Percentiles rank a stretch among this genome's conserved stretches.
These are phyloP conservation scores for Coelopa frigida DNA, from an alignment of 1,140 invertebrate genomes.

Conservation along the genomic window DNA sequence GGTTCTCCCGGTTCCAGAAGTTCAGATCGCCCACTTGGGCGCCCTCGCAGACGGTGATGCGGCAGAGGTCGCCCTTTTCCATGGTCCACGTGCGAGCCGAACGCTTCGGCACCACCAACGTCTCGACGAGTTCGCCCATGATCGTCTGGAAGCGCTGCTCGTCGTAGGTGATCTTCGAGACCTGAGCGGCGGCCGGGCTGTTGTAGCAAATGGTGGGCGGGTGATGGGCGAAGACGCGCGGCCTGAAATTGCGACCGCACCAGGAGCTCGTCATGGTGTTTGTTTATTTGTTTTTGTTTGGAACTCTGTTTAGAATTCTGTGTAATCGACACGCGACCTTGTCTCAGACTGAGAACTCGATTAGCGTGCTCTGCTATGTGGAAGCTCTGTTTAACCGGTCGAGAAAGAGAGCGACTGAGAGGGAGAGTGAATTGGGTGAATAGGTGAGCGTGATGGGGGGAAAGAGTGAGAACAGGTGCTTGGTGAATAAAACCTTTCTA, in stretches of 20 bases:
- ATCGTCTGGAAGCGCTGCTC: slow-evolving; percentile 32
- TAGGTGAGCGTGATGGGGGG: no score
- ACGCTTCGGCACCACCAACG: slow-evolving; percentile 41
- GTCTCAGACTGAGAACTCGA: no score
- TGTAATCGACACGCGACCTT: neutral
- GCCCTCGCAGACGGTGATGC: slow-evolving; percentile 42
- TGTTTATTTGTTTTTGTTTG: neutral
- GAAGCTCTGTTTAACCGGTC: no score
- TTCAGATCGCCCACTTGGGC: slow-evolving; percentile 48
- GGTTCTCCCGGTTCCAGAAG: slow-evolving; percentile 47
- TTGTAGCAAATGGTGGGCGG: slow-evolving; percentile 42
- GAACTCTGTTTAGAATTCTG: neutral
- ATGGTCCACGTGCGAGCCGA: slow-evolving; percentile 43
- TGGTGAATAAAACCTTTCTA: no score
- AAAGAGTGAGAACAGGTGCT: no score
- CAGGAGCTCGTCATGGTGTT: slow-evolving; percentile 7
- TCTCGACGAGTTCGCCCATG: slow-evolving; percentile 29
- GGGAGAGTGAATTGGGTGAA: no score
- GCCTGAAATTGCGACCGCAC: slow-evolving; percentile 18
- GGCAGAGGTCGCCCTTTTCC: slow-evolving; percentile 42
- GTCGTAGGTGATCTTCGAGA: slow-evolving; percentile 37
- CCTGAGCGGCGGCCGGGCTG: slow-evolving; percentile 32
- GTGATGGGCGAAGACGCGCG: slow-evolving; percentile 25
- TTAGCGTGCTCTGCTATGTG: no score
- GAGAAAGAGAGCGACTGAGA: no score